phyloP scores from a whole-genome alignment of 2,888 invertebrate genomes.

The Linyphia triangularis region DNA sequence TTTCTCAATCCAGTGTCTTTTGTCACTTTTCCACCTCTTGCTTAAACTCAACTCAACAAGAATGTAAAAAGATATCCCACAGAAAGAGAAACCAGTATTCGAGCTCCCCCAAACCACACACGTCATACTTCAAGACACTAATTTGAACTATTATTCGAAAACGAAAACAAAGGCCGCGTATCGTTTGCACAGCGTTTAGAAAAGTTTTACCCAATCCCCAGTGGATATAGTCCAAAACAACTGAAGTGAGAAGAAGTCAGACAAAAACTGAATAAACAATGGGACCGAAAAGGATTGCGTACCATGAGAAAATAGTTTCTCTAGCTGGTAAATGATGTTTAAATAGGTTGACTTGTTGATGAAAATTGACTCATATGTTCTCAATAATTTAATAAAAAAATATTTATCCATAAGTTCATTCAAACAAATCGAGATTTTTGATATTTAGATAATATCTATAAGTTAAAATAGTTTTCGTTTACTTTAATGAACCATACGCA shows the following conservation, averaged over 20 bases:
- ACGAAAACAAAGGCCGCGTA: conserved; percentile 44
- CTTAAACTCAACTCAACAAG: neutral
- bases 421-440: too few relatives aligned
- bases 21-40: conserved; percentile 9
- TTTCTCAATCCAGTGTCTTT: neutral
- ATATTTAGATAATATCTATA: too few relatives aligned
- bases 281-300: conserved; percentile 29
- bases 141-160: conserved; percentile 43
- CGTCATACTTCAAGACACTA: conserved; percentile 27
- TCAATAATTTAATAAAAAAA: neutral
- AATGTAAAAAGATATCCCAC: neutral
- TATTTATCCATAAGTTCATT: neutral
- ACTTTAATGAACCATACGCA: too few relatives aligned
- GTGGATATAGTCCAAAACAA: conserved; percentile 12
- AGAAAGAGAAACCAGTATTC: neutral
- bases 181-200: neutral
- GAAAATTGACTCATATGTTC: conserved; percentile 1
- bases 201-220: conserved; percentile 17
- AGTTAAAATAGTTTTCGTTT: too few relatives aligned
- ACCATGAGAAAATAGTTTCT: conserved; percentile 28
- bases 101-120: neutral
- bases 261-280: conserved; percentile 34
- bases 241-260: conserved; percentile 34
- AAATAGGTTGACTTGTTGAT: too few relatives aligned
- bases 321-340: neutral